phyloP scores from a whole-genome alignment of 2,113 vertebrate species.

The Nesoenas mayeri region DNA sequence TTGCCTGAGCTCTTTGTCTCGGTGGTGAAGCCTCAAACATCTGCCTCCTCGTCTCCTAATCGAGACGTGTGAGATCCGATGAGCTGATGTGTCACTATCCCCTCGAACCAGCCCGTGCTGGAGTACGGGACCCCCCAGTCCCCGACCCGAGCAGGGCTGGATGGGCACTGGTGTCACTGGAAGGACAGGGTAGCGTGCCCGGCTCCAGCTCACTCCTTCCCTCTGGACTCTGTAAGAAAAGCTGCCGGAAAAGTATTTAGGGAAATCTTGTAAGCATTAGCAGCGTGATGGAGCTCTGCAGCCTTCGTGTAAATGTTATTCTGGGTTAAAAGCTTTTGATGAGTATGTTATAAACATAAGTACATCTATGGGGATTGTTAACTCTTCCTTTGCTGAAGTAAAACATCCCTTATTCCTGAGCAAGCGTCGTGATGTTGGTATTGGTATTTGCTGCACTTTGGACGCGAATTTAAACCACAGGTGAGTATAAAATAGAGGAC shows the following conservation, averaged over 20 bases:
- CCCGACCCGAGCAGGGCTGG: fast-evolving
- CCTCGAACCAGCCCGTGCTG: background rate
- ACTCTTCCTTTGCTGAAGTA: background rate
- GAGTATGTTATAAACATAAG: constrained; percentile 36
- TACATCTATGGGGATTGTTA: background rate
- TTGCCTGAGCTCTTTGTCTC: background rate
- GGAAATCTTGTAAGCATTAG: constrained; percentile 51
- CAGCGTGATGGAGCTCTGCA: constrained; percentile 31
- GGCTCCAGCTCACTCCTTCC: background rate
- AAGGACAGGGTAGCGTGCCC: background rate
- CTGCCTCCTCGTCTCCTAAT: background rate
- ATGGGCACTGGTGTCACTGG: fast-evolving
- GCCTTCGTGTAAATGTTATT: constrained; percentile 28
- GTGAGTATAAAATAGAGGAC: too few species aligned
- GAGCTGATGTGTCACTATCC: background rate
- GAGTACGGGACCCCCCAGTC: background rate
- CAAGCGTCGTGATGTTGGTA: fast-evolving
- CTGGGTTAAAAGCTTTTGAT: constrained; percentile 60
- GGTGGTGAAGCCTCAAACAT: background rate
- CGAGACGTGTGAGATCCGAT: fast-evolving
- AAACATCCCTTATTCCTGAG: background rate
- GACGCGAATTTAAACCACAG: background rate
- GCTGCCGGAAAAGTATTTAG: constrained; percentile 26
- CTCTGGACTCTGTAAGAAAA: background rate
- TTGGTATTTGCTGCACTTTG: background rate